A percentile compares a stretch with the other conserved stretches of the same genome.
Conservation (phyloP, 37 sponge, comb jelly and placozoan species). For the Eunapius fragilis region DNA sequence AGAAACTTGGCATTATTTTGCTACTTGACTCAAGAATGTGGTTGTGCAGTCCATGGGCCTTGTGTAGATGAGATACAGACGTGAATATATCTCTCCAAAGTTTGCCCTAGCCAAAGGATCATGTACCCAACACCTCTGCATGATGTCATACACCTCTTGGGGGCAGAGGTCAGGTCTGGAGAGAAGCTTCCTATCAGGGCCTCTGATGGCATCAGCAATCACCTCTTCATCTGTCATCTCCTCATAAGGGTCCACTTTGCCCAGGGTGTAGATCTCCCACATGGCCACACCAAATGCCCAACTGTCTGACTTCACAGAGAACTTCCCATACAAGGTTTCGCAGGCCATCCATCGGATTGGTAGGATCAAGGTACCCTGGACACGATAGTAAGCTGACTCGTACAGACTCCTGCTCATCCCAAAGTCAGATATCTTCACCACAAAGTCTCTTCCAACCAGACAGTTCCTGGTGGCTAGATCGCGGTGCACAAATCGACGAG, state of each 20-base stretch:
- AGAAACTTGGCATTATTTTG: too few relatives aligned
- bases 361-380: slow-evolving; percentile 26
- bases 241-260: slow-evolving; percentile 48
- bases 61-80: slow-evolving; percentile 21
- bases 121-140: slow-evolving; percentile 29
- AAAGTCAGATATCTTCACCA: slow-evolving; percentile 66
- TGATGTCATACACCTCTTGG: slow-evolving; percentile 19
- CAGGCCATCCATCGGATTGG: slow-evolving; percentile 66
- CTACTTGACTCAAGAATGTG: too few relatives aligned
- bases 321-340: slow-evolving; percentile 61
- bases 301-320: slow-evolving; percentile 59
- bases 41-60: too few relatives aligned
- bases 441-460: slow-evolving; percentile 46
- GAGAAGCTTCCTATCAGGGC: not conserved
- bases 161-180: slow-evolving; percentile 26
- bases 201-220: slow-evolving; percentile 64
- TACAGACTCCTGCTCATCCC: slow-evolving; percentile 66
- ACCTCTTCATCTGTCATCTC: slow-evolving; percentile 52
- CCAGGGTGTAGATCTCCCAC: slow-evolving; percentile 57
- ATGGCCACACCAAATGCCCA: slow-evolving; percentile 65
- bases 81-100: slow-evolving; percentile 58
- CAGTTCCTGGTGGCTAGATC: slow-evolving; percentile 70
- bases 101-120: slow-evolving; percentile 19
- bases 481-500: slow-evolving; percentile 52
- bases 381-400: slow-evolving; percentile 33